Conservation (phyloP, 1,140 invertebrate genomes). For the Procambarus clarkii region DNA sequence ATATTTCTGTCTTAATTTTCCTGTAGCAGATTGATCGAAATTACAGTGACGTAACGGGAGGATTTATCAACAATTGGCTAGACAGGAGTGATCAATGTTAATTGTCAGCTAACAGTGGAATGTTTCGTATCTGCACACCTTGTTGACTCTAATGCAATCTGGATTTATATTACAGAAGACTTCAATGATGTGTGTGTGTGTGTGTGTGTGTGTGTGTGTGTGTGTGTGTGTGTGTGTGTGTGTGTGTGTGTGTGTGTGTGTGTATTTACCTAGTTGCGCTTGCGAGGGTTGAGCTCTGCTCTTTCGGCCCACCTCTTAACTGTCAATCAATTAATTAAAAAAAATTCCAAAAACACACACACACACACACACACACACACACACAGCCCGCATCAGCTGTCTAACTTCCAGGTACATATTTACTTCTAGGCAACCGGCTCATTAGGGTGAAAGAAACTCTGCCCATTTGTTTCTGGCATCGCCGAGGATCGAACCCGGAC, state of each 20-base stretch:
- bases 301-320: too few species aligned
- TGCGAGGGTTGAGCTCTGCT: too few species aligned
- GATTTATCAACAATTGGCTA: constrained; percentile 41
- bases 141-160: constrained; percentile 41
- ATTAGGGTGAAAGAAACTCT: too few species aligned
- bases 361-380: too few species aligned
- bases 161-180: constrained; percentile 49
- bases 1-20: background rate
- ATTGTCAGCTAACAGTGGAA: constrained; percentile 45
- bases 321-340: too few species aligned
- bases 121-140: constrained; percentile 45
- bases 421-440: too few species aligned
- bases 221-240: background rate
- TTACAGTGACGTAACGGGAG: constrained; percentile 29
- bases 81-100: constrained; percentile 47
- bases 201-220: background rate
- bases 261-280: too few species aligned
- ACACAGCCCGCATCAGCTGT: too few species aligned
- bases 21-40: constrained; percentile 9
- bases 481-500: too few species aligned
- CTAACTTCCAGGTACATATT: too few species aligned
- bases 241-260: background rate
- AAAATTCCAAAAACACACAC: too few species aligned
- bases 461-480: too few species aligned
- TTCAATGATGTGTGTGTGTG: constrained; percentile 32